Base-by-base conservation (phyloP, 2,113 vertebrate species). In the Callocephalon fimbriatum region DNA sequence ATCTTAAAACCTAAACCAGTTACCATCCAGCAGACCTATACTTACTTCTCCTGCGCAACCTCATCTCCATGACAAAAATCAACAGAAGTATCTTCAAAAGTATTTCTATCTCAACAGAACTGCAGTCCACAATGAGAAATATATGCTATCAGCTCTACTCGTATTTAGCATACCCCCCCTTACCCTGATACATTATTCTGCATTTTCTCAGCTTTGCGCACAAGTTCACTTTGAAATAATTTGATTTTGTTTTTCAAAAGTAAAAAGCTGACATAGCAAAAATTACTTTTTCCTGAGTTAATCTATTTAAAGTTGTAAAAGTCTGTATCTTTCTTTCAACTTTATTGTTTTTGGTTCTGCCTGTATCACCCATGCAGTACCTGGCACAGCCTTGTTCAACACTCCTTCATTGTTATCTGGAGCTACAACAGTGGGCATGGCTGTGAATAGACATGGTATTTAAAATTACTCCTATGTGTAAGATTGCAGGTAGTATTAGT, bases 391-490 rank as follows among this genome's bases (percentile, higher is more conserved):
- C 53, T 50, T 35, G 32, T 15, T 81, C 38, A 50, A 16, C 12
- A 8, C 6, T 79, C 31, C 42, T 26, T 26, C 67, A 65, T 78
- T 12, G 29, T 10, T 75, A 20, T 6, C 19, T 58, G n/a, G 67
- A 31, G 35, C 29, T 26, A 22, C 15, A 6, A 12, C 21, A 6
- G 25, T 1, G 3, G 56, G 44, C 79, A 70, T 0, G 2, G 40
- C 68, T 79, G 38, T 13, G 53, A 58, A 37, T 32, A 77, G 38
- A 25, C 22, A 4, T 1, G 31, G 12, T 25, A 58, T 22, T 62
- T 38, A 14, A 70, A 13, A 10, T 62, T 7, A 61, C 29, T 37
- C 27, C 45, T 51, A 3, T 3, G 25, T 16, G 35, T 44, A 38
- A 8, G 5, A 51, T 32, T 4, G 3, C 7, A 12, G 45, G 25